Conservation (phyloP, 2,888 invertebrate genomes). For the Phragmatobia fuliginosa region DNA sequence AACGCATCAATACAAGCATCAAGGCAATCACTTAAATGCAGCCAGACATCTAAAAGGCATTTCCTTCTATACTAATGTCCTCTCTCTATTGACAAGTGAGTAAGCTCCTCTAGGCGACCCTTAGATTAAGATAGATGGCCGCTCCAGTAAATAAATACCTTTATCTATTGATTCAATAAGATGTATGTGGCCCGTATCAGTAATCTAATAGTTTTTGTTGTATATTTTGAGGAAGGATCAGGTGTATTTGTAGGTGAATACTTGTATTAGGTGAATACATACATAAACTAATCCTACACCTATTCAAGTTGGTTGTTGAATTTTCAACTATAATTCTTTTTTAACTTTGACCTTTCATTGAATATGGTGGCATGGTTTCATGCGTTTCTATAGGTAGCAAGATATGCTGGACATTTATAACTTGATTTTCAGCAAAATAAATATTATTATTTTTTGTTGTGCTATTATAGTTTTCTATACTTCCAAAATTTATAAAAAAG, state of each 20-base stretch:
- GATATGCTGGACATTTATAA: too few species aligned
- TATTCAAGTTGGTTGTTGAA: too few species aligned
- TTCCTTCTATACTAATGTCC: slow-evolving; percentile 28
- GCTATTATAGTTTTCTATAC: too few species aligned
- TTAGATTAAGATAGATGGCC: slow-evolving; percentile 74
- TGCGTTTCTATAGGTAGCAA: too few species aligned
- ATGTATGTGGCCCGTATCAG: slow-evolving; percentile 53
- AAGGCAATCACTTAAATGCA: slow-evolving; percentile 23
- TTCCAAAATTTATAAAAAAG: too few species aligned
- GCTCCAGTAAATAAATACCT: slow-evolving; percentile 61
- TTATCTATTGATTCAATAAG: slow-evolving; percentile 56
- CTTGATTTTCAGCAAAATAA: too few species aligned
- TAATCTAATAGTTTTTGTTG: slow-evolving; percentile 26
- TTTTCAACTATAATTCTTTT: too few species aligned
- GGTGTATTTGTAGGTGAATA: not conserved
- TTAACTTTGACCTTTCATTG: too few species aligned
- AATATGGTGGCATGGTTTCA: too few species aligned
- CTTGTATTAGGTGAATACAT: not conserved
- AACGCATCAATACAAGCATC: slow-evolving; percentile 4
- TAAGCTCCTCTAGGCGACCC: slow-evolving; percentile 50
- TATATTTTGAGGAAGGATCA: slow-evolving; percentile 9
- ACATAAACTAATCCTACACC: too few species aligned
- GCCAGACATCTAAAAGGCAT: slow-evolving; percentile 39
- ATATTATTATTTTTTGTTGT: too few species aligned
- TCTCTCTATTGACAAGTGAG: slow-evolving; percentile 44